Base-by-base conservation (phyloP, 2,888 invertebrate genomes). In the Xylota sylvarum region DNA sequence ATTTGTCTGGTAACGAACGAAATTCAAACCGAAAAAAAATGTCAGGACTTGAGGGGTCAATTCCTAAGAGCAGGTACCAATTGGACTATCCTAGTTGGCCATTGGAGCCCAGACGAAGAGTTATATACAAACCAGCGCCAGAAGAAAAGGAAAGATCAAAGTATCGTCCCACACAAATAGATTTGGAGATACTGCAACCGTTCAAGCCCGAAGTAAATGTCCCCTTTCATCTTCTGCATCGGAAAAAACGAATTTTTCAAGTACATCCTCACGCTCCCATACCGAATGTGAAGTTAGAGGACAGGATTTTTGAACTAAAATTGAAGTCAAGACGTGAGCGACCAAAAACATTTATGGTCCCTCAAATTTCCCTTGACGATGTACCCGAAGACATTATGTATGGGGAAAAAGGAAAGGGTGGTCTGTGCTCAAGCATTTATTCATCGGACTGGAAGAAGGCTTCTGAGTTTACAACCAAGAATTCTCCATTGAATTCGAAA, bases 361-460 rank as follows among this genome's bases (percentile, higher is more conserved):
- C 89, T 12, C 89, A 89, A 70, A 87, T 89, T 17, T 73, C 48
- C 32, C 55, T 89, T 10, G 88, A 89, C 35, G 55, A 83, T 58
- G 82, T 88, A n/a, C 88, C 88, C 0, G 78, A 82, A 52, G 70
- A 88, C 17, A 32, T 86, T 2, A 88, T 88, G 85, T 88, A 88
- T 27, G 86, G 81, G 7, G 14, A 80, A 23, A 48, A 60, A 0
- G 70, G 60, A 14, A 46, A 82, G 12, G 23, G 30, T 40, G 88
- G 88, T 5, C 52, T 89, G 23, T 77, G 50, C 10, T 77, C 76
- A 35, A 88, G 87, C 43, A 81, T 89, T n/a, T 89, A 89, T 19
- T 87, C 88, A 7, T 88, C 89, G 4, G 84, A 88, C 30, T 89
- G 89, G 89, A 86, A 87, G 27, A 81, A 86, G 46, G 67, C 80